Base-by-base conservation (phyloP, 2,888 invertebrate genomes). In the Apamea anceps region DNA sequence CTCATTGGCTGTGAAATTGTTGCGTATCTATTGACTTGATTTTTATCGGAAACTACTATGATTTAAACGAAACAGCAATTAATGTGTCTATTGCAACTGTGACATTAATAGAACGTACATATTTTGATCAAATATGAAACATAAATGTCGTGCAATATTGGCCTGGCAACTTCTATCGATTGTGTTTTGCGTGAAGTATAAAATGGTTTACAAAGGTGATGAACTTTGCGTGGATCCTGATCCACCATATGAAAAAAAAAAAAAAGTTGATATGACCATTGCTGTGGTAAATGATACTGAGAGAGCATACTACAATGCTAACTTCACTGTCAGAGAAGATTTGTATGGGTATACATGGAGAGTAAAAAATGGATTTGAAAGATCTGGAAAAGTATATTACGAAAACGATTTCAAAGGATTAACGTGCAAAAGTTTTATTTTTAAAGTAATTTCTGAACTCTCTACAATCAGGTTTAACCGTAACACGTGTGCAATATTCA, bases 321-420 rank as follows among this genome's bases (percentile, higher is more conserved):
- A 82, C 13, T n/a, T 82, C 3, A 72, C 84, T 15, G 21, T 82
- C 0, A 84, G 68, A 18, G 67, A 79, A 13, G 65, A 68, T 2
- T 15, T 84, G 25, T 18, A 42, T 3, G 82, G 85, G 1, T 82
- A 79, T 45, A 15, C 13, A 12, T 70, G 42, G 80, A 79, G 85
- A 65, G 60, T 79, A 0, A 82, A 84, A 84, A 60, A 18, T 15
- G 85, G 80, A 51, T 84, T 84, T 25, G 82, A 85, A 73, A 82
- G 21, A 84, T 37, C 57, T 3, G 82, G 80, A 60, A 79, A 83
- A 66, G 42, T 72, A n/a, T 21, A 67, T 7, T 73, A 67, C 25
- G 81, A 83, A 57, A 74, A 80, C 28, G 80, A 85, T 21, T 80
- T 48, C 25, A 82, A 83, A 79, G 83, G 79, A 18, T 32, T 83